These are phyloP conservation scores for Lichenostomus cassidix DNA, from an alignment of 2,113 vertebrate genomes.

Conservation along the genomic window DNA sequence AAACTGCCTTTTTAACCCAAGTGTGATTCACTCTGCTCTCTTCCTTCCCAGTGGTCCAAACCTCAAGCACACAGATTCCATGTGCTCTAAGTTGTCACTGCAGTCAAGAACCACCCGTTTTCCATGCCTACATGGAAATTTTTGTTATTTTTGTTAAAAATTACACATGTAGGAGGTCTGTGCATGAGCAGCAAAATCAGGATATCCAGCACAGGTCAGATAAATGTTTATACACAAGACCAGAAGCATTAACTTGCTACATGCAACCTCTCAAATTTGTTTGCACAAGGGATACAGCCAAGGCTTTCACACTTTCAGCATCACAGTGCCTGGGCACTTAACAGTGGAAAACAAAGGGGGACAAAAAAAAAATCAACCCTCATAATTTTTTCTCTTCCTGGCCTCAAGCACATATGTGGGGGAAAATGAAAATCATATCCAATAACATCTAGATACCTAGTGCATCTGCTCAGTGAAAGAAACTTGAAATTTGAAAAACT, in stretches of 20 bases:
- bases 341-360: background rate
- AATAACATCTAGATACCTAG: background rate
- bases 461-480: background rate
- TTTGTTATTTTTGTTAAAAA: no score
- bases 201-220: background rate
- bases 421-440: background rate
- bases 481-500: background rate
- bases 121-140: background rate
- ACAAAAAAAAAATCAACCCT: background rate
- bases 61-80: background rate
- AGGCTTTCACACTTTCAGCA: background rate
- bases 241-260: background rate
- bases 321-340: background rate
- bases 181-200: background rate
- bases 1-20: background rate
- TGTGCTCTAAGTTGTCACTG: background rate
- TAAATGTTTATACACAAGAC: background rate
- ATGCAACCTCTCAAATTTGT: background rate
- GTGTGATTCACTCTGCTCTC: no score
- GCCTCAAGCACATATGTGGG: background rate
- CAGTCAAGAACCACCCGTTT: background rate
- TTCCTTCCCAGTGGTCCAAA: background rate
- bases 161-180: no score
- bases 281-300: background rate
- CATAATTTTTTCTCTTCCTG: background rate